Evolutionary conservation across 2,113 vertebrate genomes (phyloP).

Genomic region (Ciconia stormi): DNA sequence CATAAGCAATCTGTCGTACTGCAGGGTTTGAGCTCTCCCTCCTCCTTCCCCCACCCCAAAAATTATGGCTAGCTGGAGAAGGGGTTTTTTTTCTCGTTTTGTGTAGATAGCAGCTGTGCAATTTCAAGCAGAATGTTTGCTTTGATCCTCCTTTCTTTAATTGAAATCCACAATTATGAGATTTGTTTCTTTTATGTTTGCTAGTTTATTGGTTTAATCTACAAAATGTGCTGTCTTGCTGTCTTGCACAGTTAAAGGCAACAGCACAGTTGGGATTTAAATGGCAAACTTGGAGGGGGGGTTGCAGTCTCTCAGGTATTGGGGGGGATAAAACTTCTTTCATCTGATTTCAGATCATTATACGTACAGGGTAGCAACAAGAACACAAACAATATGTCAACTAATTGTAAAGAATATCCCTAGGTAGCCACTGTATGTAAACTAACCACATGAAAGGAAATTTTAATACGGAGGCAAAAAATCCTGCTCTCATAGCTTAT

Average conservation of each 20-base stretch:
- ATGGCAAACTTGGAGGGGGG: constrained; percentile 68
- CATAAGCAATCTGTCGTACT: constrained; percentile 76
- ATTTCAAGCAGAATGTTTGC: constrained; percentile 83
- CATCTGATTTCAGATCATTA: constrained; percentile 49
- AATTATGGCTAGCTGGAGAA: constrained; percentile 75
- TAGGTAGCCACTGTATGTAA: constrained; percentile 41
- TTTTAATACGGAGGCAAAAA: constrained; percentile 35
- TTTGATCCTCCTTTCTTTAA: constrained; percentile 83
- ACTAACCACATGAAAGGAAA: constrained; percentile 33
- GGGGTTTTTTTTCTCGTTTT: constrained; percentile 63
- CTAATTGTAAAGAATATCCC: constrained; percentile 52
- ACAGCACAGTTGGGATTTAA: constrained; percentile 77
- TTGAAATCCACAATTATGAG: constrained; percentile 86
- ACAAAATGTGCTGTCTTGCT: constrained; percentile 82
- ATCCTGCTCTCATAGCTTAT: background rate
- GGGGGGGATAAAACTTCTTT: constrained; percentile 41
- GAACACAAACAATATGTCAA: constrained; percentile 27
- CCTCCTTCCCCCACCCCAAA: constrained; percentile 51
- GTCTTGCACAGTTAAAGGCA: constrained; percentile 79
- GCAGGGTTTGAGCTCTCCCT: constrained; percentile 64
- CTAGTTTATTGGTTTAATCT: constrained; percentile 84
- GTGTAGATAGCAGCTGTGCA: constrained; percentile 82
- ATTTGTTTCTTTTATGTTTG: constrained; percentile 85
- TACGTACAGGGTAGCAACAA: constrained; percentile 27
- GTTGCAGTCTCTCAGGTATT: constrained; percentile 44